These are phyloP conservation scores for Vanessa cardui DNA, from an alignment of 2,888 invertebrate genomes.

Conservation along the genomic window DNA sequence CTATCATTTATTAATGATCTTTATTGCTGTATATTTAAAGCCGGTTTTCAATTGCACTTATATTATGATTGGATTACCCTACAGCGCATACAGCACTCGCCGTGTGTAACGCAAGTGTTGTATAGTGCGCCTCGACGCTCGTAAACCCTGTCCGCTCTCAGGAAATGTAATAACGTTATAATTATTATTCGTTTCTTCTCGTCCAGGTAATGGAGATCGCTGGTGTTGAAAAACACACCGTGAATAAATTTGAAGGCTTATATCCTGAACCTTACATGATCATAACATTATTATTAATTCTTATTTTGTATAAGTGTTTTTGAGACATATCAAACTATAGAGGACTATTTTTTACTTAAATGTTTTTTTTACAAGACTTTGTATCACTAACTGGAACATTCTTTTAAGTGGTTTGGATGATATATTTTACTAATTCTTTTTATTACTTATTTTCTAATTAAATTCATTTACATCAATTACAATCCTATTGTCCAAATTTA, in stretches of 20 bases:
- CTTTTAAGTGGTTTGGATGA: too few relatives aligned
- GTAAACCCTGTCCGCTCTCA: slow-evolving; percentile 24
- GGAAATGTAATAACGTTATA: slow-evolving; percentile 26
- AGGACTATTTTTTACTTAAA: too few relatives aligned
- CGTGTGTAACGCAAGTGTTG: not conserved
- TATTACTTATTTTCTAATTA: too few relatives aligned
- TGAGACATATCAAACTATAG: too few relatives aligned
- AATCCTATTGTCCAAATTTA: too few relatives aligned
- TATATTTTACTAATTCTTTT: too few relatives aligned
- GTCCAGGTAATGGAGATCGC: not conserved
- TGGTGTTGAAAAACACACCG: not conserved
- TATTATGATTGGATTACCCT: not conserved
- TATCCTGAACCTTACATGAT: too few relatives aligned
- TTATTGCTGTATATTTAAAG: not conserved
- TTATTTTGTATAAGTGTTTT: too few relatives aligned
- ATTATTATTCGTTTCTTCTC: slow-evolving; percentile 14
- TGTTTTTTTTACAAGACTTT: too few relatives aligned
- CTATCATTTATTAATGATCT: not conserved
- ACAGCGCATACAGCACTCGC: not conserved
- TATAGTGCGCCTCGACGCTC: not conserved
- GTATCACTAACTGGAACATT: too few relatives aligned
- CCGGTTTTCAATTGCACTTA: not conserved
- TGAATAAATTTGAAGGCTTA: not conserved
- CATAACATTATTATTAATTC: too few relatives aligned
- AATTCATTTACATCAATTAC: too few relatives aligned